phyloP scores from a whole-genome alignment of 2,888 invertebrate genomes.

The Chymomyza caudatula region DNA sequence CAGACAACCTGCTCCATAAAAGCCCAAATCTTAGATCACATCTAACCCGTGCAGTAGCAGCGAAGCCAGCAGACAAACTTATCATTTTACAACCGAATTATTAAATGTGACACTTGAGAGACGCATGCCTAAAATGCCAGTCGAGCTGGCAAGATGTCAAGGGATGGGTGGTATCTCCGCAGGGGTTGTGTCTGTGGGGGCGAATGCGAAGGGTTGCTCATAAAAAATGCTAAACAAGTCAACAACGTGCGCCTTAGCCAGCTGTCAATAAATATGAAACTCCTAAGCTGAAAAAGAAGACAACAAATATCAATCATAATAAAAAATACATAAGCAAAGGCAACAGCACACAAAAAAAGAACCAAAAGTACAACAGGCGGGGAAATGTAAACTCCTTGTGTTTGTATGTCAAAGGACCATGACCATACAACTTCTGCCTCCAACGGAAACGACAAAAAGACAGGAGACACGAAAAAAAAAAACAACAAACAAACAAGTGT shows the following conservation, averaged over 20 bases:
- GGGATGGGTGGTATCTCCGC: not conserved
- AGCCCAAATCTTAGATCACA: not conserved
- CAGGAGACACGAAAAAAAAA: constrained; percentile 47
- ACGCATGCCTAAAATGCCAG: not conserved
- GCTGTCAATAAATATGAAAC: constrained; percentile 61
- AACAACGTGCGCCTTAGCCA: constrained; percentile 46
- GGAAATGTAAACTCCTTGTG: constrained; percentile 53
- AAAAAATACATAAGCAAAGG: constrained; percentile 62
- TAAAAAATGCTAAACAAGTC: constrained; percentile 62
- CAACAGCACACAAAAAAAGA: constrained; percentile 29
- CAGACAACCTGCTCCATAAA: not conserved
- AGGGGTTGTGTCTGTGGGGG: too few relatives aligned
- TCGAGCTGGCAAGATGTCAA: not conserved
- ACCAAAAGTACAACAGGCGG: constrained; percentile 35
- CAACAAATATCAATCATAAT: constrained; percentile 61
- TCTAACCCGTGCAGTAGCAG: not conserved
- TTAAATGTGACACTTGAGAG: constrained; percentile 50
- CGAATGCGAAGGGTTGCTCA: constrained; percentile 23
- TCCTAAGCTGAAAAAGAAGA: constrained; percentile 28
- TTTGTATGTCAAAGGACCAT: constrained; percentile 8
- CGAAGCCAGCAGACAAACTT: constrained; percentile 20
- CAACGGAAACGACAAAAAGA: constrained; percentile 34
- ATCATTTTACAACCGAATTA: constrained; percentile 45
- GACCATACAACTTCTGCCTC: not conserved
- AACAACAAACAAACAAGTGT: constrained; percentile 24